Conservation (phyloP, 2,113 vertebrate species). For the Notiomystis cincta region DNA sequence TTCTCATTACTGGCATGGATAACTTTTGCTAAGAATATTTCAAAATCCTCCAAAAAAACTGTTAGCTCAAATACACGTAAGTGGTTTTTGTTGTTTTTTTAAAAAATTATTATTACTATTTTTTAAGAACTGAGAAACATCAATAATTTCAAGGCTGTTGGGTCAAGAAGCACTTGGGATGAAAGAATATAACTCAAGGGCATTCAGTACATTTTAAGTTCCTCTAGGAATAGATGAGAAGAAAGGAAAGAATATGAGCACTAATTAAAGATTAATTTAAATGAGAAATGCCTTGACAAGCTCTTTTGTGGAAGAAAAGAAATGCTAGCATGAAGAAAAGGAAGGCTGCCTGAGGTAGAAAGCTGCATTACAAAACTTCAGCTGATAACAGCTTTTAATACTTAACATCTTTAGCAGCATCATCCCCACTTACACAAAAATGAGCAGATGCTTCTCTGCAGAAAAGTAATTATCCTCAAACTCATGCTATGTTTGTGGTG, state of each 20-base stretch:
- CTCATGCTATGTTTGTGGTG: neutral
- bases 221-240: neutral
- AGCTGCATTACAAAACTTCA: neutral
- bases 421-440: neutral
- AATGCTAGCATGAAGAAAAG: neutral
- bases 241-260: neutral
- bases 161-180: neutral
- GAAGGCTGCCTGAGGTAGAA: neutral
- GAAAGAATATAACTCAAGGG: neutral
- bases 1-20: neutral
- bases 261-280: neutral
- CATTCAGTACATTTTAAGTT: neutral
- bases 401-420: neutral
- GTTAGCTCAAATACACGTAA: neutral
- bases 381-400: neutral
- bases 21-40: neutral
- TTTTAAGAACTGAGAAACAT: neutral
- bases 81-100: neutral
- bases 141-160: neutral
- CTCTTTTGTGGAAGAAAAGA: neutral
- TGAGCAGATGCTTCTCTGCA: neutral
- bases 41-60: neutral
- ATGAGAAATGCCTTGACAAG: neutral
- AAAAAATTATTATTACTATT: neutral
- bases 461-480: conserved; percentile 22